Percentiles rank a stretch among this genome's conserved stretches.
These are phyloP conservation scores for Ormyrus rosae DNA, from an alignment of 2,888 invertebrate species.

Conservation along the genomic window DNA sequence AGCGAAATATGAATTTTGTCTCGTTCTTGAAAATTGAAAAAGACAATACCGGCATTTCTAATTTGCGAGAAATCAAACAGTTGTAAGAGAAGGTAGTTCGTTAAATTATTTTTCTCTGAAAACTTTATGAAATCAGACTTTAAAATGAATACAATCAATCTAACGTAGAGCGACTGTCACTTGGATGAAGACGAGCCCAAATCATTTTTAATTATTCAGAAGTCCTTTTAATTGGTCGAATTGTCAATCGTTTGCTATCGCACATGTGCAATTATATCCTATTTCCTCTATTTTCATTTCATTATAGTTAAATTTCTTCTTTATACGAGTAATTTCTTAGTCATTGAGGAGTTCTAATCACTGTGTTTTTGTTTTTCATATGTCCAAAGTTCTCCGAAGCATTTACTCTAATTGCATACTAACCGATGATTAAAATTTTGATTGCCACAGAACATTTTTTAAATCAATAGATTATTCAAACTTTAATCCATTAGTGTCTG, in stretches of 20 bases:
- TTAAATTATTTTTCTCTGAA: neutral
- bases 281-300: conserved; percentile 2
- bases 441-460: no score
- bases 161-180: conserved; percentile 17
- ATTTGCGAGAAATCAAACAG: neutral
- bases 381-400: neutral
- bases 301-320: neutral
- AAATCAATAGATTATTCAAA: no score
- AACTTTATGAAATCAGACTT: neutral
- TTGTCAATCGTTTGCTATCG: neutral
- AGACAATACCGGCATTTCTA: no score
- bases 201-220: conserved; percentile 38
- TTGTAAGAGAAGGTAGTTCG: conserved; percentile 10
- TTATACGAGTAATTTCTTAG: neutral
- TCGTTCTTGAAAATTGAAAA: no score
- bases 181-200: conserved; percentile 1
- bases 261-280: neutral
- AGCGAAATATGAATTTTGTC: no score
- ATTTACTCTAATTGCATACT: neutral
- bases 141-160: conserved; percentile 18
- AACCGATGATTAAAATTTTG: no score
- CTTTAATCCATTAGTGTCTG: no score
- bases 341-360: neutral
- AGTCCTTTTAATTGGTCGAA: conserved; percentile 32
- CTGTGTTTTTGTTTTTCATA: neutral